Evolutionary conservation across 2,888 invertebrate species (phyloP).

Genomic region (Sceliomorpha sp.): DNA sequence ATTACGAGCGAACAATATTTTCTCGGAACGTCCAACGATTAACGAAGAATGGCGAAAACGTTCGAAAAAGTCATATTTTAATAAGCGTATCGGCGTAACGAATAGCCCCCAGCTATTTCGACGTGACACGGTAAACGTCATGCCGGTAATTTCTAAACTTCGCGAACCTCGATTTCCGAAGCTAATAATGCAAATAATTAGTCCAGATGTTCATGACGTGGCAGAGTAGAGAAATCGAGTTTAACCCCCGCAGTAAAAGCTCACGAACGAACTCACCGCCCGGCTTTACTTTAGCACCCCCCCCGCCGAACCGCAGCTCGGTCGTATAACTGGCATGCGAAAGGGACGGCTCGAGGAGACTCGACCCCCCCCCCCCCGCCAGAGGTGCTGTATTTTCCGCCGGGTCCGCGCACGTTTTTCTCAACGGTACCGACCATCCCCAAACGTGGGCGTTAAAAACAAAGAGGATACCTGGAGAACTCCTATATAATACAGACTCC

Average conservation of each 20-base stretch:
- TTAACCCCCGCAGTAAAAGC: constrained; percentile 74
- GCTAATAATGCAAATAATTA: constrained; percentile 63
- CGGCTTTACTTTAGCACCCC: constrained; percentile 64
- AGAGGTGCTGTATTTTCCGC: no score
- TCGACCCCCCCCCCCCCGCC: no score
- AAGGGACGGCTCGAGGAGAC: no score
- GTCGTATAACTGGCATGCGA: constrained; percentile 62
- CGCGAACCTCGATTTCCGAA: constrained; percentile 54
- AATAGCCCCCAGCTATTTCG: constrained; percentile 49
- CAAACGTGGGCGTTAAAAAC: no score
- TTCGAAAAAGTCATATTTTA: no score
- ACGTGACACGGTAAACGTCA: constrained; percentile 35
- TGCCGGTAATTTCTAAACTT: constrained; percentile 52
- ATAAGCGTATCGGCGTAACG: constrained; percentile 29
- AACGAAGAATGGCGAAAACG: no score
- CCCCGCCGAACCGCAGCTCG: constrained; percentile 61
- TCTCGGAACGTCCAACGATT: no score
- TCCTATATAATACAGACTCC: no score
- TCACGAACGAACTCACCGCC: constrained; percentile 66
- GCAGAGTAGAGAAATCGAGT: constrained; percentile 70
- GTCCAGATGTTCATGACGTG: constrained; percentile 56
- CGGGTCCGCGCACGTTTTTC: no score
- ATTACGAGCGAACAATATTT: no score
- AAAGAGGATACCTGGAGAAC: no score
- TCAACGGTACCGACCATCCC: no score